These are phyloP conservation scores for Gisinianus flammeolus DNA, from an alignment of 2,888 invertebrate genomes.

Conservation along the genomic window DNA sequence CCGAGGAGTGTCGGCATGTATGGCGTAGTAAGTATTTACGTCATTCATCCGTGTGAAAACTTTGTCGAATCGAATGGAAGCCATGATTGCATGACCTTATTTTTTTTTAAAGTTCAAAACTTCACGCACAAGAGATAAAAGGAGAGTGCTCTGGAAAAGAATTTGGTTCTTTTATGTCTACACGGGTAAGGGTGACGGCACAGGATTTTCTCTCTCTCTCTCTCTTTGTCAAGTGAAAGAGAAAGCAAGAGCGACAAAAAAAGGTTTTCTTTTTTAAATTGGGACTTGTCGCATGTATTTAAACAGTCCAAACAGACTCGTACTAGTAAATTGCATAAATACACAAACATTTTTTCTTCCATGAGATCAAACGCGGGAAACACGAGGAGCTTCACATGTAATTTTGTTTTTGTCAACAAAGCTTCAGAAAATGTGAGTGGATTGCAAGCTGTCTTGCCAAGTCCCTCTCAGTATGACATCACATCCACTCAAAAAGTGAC, in stretches of 20 bases:
- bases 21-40: background rate
- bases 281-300: background rate
- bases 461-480: background rate
- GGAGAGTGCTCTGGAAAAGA: background rate
- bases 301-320: background rate
- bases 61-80: background rate
- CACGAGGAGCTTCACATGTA: slow-evolving; percentile 24
- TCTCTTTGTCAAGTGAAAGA: background rate
- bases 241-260: background rate
- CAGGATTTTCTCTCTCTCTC: background rate
- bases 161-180: background rate
- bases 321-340: slow-evolving; percentile 17
- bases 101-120: background rate
- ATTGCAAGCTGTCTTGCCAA: slow-evolving; percentile 2
- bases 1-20: background rate
- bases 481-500: slow-evolving; percentile 5
- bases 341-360: slow-evolving; percentile 13
- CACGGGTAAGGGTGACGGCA: background rate
- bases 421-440: slow-evolving; percentile 17
- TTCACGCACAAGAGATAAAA: background rate
- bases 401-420: slow-evolving; percentile 30
- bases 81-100: background rate
- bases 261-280: background rate
- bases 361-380: slow-evolving; percentile 14
- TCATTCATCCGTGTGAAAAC: slow-evolving; percentile 3